These are phyloP conservation scores for Ennomos quercinarius DNA, from an alignment of 2,888 invertebrate species.

Conservation along the genomic window DNA sequence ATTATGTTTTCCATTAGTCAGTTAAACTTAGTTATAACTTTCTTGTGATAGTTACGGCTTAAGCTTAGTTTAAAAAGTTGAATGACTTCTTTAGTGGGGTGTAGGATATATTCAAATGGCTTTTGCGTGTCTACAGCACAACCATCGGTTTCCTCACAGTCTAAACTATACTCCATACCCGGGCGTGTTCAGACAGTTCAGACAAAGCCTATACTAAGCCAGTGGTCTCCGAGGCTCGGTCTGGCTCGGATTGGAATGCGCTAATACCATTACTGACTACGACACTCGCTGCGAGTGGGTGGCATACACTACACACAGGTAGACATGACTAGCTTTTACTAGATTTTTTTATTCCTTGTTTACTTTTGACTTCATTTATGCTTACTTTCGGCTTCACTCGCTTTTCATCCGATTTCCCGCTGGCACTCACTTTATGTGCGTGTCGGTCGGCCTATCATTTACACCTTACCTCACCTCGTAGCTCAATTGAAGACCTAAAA, in stretches of 20 bases:
- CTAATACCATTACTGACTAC: conserved; percentile 67
- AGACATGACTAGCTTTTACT: conserved; percentile 44
- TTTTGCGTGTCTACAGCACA: neutral
- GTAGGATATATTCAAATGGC: conserved; percentile 4
- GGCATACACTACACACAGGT: conserved; percentile 43
- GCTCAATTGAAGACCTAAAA: no score
- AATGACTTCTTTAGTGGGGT: conserved; percentile 18
- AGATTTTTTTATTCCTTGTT: neutral
- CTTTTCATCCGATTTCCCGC: no score
- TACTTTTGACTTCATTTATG: no score
- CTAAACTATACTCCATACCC: no score
- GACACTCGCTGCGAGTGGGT: conserved; percentile 62
- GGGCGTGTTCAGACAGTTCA: neutral
- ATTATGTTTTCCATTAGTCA: no score
- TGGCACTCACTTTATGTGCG: no score
- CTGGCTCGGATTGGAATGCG: conserved; percentile 57
- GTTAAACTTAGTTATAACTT: no score
- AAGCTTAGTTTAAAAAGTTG: conserved; percentile 14
- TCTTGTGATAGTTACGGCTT: no score
- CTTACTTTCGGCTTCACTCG: no score
- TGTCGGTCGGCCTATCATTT: no score
- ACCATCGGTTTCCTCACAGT: no score
- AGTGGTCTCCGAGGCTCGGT: conserved; percentile 8
- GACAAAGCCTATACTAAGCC: conserved; percentile 18
- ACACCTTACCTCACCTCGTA: no score